Evolutionary conservation across 2,113 vertebrate genomes (phyloP).

Genomic region (human (Homo sapiens)): DNA sequence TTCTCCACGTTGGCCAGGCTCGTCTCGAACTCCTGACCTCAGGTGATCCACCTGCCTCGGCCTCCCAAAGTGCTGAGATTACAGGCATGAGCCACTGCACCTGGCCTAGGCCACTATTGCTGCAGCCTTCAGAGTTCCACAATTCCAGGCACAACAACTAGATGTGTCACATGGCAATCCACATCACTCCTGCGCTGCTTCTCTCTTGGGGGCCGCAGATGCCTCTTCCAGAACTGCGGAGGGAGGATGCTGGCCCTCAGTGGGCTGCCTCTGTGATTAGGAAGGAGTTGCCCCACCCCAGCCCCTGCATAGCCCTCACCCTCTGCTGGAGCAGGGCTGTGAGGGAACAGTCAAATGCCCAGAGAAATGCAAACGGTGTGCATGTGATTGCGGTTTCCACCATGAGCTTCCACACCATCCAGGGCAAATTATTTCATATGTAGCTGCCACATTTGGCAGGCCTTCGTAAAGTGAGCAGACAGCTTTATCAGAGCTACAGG

Average conservation of each 20-base stretch:
- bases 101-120: not conserved
- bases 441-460: constrained; percentile 46
- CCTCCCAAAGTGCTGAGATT: no score
- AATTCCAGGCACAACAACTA: not conserved
- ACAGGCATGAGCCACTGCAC: no score
- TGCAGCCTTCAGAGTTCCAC: not conserved
- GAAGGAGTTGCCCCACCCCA: not conserved
- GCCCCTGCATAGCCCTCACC: not conserved
- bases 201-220: not conserved
- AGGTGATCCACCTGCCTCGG: no score
- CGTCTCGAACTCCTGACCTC: no score
- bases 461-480: constrained; percentile 47
- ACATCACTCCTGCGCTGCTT: not conserved
- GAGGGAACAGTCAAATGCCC: not conserved
- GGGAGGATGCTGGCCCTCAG: not conserved
- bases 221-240: not conserved
- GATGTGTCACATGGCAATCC: not conserved
- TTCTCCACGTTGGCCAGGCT: no score
- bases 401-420: not conserved
- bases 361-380: constrained; percentile 42
- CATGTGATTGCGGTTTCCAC: constrained; percentile 31
- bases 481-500: not conserved
- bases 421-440: constrained; percentile 38
- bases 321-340: not conserved
- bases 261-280: not conserved